phyloP scores from a whole-genome alignment of 2,888 invertebrate species.

The Eledone cirrhosa region DNA sequence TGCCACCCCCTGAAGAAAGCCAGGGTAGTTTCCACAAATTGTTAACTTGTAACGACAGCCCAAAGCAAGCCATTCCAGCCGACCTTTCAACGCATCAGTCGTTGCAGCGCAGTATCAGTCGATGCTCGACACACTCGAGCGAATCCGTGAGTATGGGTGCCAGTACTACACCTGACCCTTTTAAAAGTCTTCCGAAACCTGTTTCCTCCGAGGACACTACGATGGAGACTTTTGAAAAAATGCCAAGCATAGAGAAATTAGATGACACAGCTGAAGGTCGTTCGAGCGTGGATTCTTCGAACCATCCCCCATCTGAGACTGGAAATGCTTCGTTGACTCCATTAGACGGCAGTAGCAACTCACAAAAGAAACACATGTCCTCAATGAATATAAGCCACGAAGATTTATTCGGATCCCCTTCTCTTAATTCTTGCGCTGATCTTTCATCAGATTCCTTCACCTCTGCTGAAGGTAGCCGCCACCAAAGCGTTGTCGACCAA shows the following conservation, averaged over 20 bases:
- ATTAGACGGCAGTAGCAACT: constrained; percentile 4
- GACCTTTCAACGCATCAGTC: constrained; percentile 16
- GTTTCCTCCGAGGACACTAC: constrained; percentile 2
- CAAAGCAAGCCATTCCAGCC: constrained; percentile 16
- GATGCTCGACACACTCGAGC: constrained; percentile 24
- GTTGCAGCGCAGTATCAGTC: constrained; percentile 25
- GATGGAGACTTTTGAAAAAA: constrained; percentile 5
- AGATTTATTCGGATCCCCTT: constrained; percentile 40
- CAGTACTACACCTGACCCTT: constrained; percentile 23
- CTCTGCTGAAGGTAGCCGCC: constrained; percentile 21
- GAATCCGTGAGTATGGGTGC: constrained; percentile 27
- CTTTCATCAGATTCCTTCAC: constrained; percentile 25
- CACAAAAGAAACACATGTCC: background rate
- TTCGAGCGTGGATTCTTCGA: constrained; percentile 25
- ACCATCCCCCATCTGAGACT: constrained; percentile 16
- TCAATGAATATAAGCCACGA: constrained; percentile 39
- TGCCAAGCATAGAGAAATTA: constrained; percentile 2
- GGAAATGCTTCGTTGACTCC: constrained; percentile 25
- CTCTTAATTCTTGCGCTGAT: constrained; percentile 26
- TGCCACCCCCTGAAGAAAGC: constrained; percentile 22
- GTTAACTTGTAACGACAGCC: constrained; percentile 10
- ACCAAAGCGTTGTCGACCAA: constrained; percentile 10
- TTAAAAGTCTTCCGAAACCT: constrained; percentile 16
- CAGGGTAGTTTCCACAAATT: constrained; percentile 27
- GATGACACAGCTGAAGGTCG: constrained; percentile 22